Conservation (phyloP, 2,113 vertebrate species). For the Diadophis punctatus region DNA sequence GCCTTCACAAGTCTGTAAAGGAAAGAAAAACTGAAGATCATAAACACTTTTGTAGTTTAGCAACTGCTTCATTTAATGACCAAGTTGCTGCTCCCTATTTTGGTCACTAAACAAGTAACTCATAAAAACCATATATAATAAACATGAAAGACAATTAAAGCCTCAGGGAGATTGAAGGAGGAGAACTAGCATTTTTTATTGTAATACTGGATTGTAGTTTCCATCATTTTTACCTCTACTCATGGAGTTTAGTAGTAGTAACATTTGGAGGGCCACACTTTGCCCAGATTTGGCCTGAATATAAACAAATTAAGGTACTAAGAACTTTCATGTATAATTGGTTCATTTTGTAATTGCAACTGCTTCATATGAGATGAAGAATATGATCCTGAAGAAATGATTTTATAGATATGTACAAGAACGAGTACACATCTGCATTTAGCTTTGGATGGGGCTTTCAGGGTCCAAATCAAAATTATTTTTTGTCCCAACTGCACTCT, state of each 20-base stretch:
- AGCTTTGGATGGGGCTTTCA: not conserved
- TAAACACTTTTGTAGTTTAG: not conserved
- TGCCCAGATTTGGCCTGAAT: not conserved
- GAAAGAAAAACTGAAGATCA: not conserved
- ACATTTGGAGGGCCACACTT: not conserved
- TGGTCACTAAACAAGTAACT: not conserved
- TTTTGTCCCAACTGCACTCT: not conserved
- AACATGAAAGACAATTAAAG: not conserved
- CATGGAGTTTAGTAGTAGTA: not conserved
- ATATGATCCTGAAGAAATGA: not conserved
- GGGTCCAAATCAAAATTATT: not conserved
- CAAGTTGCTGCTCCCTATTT: not conserved
- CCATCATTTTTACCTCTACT: not conserved
- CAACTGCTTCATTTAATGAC: not conserved
- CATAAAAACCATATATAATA: not conserved
- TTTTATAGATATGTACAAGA: not conserved
- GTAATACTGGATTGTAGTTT: not conserved
- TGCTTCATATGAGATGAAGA: not conserved
- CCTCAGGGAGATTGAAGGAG: not conserved
- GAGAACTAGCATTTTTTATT: not conserved
- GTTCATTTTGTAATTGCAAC: not conserved
- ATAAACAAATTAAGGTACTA: not conserved
- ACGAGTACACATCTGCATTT: not conserved
- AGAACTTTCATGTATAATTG: not conserved
- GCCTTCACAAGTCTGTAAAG: not conserved